Conservation (phyloP, 2,888 invertebrate genomes). For the Apantesis nais region DNA sequence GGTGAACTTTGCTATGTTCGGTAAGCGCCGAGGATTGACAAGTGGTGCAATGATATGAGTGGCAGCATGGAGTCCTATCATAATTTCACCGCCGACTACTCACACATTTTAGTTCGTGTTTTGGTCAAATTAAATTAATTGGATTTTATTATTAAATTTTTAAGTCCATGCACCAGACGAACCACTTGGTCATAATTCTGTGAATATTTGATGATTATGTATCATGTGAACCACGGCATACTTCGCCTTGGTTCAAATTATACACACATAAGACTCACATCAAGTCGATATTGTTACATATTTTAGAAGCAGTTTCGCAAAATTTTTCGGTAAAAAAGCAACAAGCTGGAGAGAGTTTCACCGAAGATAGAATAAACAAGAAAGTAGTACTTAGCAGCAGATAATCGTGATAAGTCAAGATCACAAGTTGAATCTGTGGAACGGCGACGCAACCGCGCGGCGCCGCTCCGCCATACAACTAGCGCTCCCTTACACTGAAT, state of each 20-base stretch:
- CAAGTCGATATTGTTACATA: constrained; percentile 10
- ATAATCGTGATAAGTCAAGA: not conserved
- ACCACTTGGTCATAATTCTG: not conserved
- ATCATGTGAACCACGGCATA: not conserved
- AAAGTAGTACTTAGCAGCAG: not conserved
- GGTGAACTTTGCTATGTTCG: not conserved
- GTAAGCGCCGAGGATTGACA: not conserved
- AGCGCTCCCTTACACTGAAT: not conserved
- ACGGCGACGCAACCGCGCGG: not conserved
- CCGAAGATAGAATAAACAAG: constrained; percentile 11
- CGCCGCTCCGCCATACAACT: not conserved
- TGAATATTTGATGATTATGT: constrained; percentile 3
- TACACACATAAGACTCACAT: not conserved
- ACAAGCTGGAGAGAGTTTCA: not conserved
- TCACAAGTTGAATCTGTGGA: not conserved
- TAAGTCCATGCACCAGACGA: not conserved
- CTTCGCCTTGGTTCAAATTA: not conserved
- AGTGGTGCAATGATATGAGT: not conserved
- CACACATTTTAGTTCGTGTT: no score
- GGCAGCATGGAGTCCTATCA: not conserved
- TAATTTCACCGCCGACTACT: not conserved
- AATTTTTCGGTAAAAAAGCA: not conserved
- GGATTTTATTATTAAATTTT: no score
- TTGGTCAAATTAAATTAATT: no score
- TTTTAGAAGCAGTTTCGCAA: not conserved